Evolutionary conservation across 2,113 vertebrate genomes (phyloP), one percentile per base, ranked within the genome.

Genomic region (Esox niger): DNA sequence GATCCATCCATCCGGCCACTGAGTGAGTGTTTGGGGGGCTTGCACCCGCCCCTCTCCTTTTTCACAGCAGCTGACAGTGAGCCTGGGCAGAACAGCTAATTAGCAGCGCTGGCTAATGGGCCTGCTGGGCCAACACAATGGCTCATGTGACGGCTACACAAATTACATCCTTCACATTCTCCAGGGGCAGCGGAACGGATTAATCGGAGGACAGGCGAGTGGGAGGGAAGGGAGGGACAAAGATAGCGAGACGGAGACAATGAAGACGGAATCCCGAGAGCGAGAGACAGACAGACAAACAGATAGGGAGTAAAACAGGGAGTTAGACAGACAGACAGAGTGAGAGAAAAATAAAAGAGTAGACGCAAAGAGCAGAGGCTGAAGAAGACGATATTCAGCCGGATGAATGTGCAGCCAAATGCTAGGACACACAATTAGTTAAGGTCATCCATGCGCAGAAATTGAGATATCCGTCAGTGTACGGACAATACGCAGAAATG

Each of bases 141-240:
- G 62, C 74, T 60, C 63, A 62, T 71, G 74, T 71, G 71, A 69
- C 62, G 35, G 71, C 69, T 74, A 74, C 71, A 80, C 71, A 75
- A 79, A 81, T 81, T 71, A 79, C 52, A 46, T 17, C 23, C 71
- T n/a, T n/a, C n/a, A n/a, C n/a, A 81, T 81, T 77, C 76, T 79
- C 64, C 57, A 29, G 60, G 62, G 43, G 68, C 70, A 73, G 55
- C 47, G 11, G 25, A 76, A 6, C 8, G 62, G 79, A 75, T 75
- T 74, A 71, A 82, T 65, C 73, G 57, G 59, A 9, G 32, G 25
- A 10, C 55, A 65, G 23, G 61, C 0, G 8, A 52, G 29, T 67
- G 49, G 27, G 46, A 10, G 25, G 21, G 35, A 43, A n/a, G n/a
- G n/a, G n/a, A 13, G 3, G 15, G 30, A 38, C 25, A 59, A 32